Conservation (phyloP, 1,140 invertebrate species). For the Cotesia typhae region DNA sequence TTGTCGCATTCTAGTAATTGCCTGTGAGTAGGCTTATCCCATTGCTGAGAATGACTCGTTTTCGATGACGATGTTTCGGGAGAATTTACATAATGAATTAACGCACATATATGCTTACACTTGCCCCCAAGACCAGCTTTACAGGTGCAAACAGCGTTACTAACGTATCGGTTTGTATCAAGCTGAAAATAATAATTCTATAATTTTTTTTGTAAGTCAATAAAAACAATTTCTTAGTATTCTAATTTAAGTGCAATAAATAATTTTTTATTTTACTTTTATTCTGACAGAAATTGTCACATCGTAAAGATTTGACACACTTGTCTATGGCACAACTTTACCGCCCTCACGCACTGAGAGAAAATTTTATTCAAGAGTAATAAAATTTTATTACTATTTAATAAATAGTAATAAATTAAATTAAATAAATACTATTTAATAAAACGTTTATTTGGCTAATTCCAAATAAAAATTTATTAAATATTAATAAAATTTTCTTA, state of each 20-base stretch:
- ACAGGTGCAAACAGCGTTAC: conserved; percentile 29
- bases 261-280: background rate
- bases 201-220: conserved; percentile 13
- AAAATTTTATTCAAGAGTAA: too few relatives aligned
- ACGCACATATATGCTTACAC: conserved; percentile 36
- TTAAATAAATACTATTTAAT: too few relatives aligned
- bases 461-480: too few relatives aligned
- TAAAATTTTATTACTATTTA: too few relatives aligned
- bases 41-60: conserved; percentile 32
- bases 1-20: conserved; percentile 34
- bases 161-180: conserved; percentile 26
- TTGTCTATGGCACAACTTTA: conserved; percentile 30
- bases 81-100: conserved; percentile 34
- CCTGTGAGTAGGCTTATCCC: conserved; percentile 31
- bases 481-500: too few relatives aligned
- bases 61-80: conserved; percentile 24
- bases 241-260: background rate
- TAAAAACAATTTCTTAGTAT: background rate
- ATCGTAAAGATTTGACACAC: conserved; percentile 30
- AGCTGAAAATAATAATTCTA: conserved; percentile 33
- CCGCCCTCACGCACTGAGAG: background rate
- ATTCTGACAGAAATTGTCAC: conserved; percentile 31
- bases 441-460: too few relatives aligned
- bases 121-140: conserved; percentile 28
- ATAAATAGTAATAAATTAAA: too few relatives aligned